phyloP scores from a whole-genome alignment of 2,888 invertebrate species.

The Sarcophaga subvicina region DNA sequence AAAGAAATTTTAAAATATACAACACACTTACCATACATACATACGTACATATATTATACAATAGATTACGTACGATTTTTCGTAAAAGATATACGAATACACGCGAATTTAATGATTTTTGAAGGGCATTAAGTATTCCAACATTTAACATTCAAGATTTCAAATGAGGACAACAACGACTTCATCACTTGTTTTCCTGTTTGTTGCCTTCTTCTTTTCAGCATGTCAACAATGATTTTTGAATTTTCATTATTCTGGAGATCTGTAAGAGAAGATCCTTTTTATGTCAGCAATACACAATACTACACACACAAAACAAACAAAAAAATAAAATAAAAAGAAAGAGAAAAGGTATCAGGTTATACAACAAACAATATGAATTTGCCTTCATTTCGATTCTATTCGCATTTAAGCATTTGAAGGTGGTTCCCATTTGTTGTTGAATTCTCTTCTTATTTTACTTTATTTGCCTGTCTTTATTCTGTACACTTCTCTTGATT shows the following conservation, averaged over 20 bases:
- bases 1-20: conserved; percentile 13
- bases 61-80: conserved; percentile 31
- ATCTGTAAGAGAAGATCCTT: conserved; percentile 58
- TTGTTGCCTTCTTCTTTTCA: conserved; percentile 39
- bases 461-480: conserved; percentile 71
- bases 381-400: conserved; percentile 18
- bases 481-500: conserved; percentile 55
- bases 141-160: background rate
- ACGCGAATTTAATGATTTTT: conserved; percentile 47
- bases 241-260: conserved; percentile 43
- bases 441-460: too few species aligned
- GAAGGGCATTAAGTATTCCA: conserved; percentile 45
- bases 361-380: conserved; percentile 69
- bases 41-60: background rate
- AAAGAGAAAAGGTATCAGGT: conserved; percentile 75
- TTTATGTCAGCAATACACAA: conserved; percentile 57
- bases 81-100: conserved; percentile 23
- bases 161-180: conserved; percentile 77
- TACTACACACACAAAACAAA: conserved; percentile 70
- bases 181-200: conserved; percentile 80
- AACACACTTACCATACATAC: too few species aligned
- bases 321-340: background rate
- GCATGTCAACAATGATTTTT: conserved; percentile 12
- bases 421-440: conserved; percentile 76
- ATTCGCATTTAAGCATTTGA: conserved; percentile 63